Conservation (phyloP, 2,797 vertebrate species). For the Antennarius maculatus region DNA sequence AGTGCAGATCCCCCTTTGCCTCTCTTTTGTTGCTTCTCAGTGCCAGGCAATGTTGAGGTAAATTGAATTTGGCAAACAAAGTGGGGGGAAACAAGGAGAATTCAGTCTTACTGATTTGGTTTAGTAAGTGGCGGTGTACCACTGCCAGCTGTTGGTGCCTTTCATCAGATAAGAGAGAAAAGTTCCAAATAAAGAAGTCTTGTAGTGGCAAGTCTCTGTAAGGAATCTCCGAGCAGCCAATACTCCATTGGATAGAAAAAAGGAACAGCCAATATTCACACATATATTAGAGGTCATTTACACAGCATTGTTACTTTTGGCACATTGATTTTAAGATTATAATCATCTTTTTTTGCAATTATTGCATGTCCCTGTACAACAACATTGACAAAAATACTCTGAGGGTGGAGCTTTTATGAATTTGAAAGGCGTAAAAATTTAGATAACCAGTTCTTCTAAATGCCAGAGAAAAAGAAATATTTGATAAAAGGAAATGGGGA, state of each 20-base stretch:
- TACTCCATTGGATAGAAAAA: conserved; percentile 94
- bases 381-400: conserved; percentile 88
- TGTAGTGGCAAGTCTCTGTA: conserved; percentile 89
- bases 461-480: conserved; percentile 82
- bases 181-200: conserved; percentile 87
- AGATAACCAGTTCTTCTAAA: conserved; percentile 90
- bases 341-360: conserved; percentile 86
- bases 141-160: conserved; percentile 95
- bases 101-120: conserved; percentile 93
- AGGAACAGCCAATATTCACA: conserved; percentile 96
- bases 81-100: conserved; percentile 80
- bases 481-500: conserved; percentile 81
- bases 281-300: conserved; percentile 84
- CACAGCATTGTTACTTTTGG: conserved; percentile 91
- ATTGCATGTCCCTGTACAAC: conserved; percentile 99
- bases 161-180: conserved; percentile 86
- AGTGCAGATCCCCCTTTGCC: conserved; percentile 71
- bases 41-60: conserved; percentile 93
- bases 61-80: conserved; percentile 96
- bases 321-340: conserved; percentile 89
- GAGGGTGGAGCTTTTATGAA: conserved; percentile 81
- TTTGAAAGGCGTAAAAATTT: conserved; percentile 86
- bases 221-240: conserved; percentile 93
- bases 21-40: conserved; percentile 86
- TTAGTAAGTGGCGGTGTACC: conserved; percentile 88